phyloP scores from a whole-genome alignment of 1,140 invertebrate species.

The Acromyrmex charruanus region DNA sequence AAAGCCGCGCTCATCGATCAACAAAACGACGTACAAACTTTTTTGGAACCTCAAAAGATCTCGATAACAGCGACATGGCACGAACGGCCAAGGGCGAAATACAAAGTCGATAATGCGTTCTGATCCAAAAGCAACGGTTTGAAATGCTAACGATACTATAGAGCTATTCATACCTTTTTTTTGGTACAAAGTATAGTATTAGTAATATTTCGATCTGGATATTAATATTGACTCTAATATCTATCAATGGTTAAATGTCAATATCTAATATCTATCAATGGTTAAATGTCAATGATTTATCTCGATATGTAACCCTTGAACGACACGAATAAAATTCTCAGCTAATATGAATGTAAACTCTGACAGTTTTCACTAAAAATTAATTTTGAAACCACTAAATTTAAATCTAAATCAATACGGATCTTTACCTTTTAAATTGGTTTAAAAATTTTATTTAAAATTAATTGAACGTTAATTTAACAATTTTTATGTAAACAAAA shows the following conservation, averaged over 20 bases:
- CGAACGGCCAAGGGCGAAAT: slow-evolving; percentile 47
- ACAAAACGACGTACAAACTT: slow-evolving; percentile 62
- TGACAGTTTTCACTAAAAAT: slow-evolving; percentile 3
- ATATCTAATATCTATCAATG: background rate
- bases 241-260: background rate
- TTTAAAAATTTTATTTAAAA: background rate
- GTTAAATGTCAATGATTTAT: background rate
- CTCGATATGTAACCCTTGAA: background rate
- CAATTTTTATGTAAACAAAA: too few relatives aligned
- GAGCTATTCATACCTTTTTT: background rate
- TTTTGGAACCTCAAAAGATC: slow-evolving; percentile 57
- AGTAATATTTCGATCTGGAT: slow-evolving; percentile 2
- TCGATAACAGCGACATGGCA: slow-evolving; percentile 40
- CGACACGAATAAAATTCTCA: background rate
- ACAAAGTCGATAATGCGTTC: slow-evolving; percentile 56
- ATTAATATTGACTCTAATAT: background rate
- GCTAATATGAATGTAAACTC: background rate
- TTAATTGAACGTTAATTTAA: too few relatives aligned
- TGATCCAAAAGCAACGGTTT: slow-evolving; percentile 37
- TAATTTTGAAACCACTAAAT: slow-evolving; percentile 4
- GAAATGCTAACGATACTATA: slow-evolving; percentile 42
- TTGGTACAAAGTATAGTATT: background rate
- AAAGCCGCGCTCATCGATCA: slow-evolving; percentile 52
- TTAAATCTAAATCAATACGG: background rate
- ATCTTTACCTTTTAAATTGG: background rate